phyloP scores from a whole-genome alignment of 2,113 vertebrate species.

The Progne subis region DNA sequence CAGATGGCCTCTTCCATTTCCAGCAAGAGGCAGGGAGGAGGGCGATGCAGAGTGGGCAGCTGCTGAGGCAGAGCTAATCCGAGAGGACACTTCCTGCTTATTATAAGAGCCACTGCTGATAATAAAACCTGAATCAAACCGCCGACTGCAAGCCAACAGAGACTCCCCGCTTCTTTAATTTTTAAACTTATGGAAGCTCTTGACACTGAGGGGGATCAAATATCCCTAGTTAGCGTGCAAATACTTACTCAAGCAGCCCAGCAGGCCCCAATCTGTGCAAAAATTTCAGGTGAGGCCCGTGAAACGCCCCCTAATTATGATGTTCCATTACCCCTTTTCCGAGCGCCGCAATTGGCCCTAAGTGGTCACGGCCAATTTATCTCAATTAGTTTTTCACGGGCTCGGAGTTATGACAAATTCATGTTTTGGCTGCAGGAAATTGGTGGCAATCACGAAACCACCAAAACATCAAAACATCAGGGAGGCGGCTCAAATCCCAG shows the following conservation, averaged over 20 bases:
- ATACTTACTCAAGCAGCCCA: conserved; percentile 84
- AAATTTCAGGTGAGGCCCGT: conserved; percentile 75
- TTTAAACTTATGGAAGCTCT: conserved; percentile 89
- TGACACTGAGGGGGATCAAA: conserved; percentile 88
- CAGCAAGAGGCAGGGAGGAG: conserved; percentile 65
- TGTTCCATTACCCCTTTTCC: conserved; percentile 64
- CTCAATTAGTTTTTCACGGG: conserved; percentile 79
- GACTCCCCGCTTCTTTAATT: conserved; percentile 86
- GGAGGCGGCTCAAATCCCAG: conserved; percentile 56
- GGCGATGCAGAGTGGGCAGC: conserved; percentile 60
- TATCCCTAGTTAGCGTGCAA: conserved; percentile 88
- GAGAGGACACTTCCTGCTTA: conserved; percentile 90
- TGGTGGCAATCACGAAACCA: conserved; percentile 78
- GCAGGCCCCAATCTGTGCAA: conserved; percentile 68
- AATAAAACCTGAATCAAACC: conserved; percentile 91
- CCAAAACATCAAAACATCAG: conserved; percentile 81
- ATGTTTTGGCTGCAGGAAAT: conserved; percentile 83
- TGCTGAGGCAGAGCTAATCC: conserved; percentile 86
- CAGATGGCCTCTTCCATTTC: conserved; percentile 71
- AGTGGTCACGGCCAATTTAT: conserved; percentile 80
- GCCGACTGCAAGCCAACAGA: conserved; percentile 77
- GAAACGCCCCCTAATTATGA: conserved; percentile 78
- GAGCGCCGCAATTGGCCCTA: conserved; percentile 66
- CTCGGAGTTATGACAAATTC: conserved; percentile 80
- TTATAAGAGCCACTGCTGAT: conserved; percentile 87